Conservation (phyloP, 2,113 vertebrate species). For the Asarcornis scutulata region DNA sequence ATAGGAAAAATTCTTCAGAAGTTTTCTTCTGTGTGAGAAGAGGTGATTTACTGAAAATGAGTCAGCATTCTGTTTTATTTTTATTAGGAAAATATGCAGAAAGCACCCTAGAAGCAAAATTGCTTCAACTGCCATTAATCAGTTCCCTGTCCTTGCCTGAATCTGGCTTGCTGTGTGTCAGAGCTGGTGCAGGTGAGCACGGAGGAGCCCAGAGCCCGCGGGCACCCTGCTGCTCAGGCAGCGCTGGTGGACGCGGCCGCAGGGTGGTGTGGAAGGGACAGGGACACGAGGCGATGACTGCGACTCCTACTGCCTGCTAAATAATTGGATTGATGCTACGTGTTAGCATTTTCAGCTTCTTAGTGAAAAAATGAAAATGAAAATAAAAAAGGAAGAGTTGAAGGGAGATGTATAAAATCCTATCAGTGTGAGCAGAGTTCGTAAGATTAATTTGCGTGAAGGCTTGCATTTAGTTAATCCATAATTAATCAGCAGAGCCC, state of each 20-base stretch:
- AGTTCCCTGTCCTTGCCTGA: not conserved
- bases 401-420: not conserved
- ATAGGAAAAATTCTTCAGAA: not conserved
- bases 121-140: not conserved
- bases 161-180: not conserved
- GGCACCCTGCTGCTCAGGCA: too few species aligned
- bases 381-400: not conserved
- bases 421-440: slow-evolving; percentile 32
- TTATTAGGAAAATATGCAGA: not conserved
- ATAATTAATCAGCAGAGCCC: slow-evolving; percentile 53
- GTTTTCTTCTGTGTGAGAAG: not conserved
- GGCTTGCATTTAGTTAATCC: slow-evolving; percentile 38
- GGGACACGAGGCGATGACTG: not conserved
- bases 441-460: slow-evolving; percentile 49
- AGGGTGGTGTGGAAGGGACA: not conserved
- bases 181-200: rapidly evolving
- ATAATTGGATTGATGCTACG: not conserved
- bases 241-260: not conserved
- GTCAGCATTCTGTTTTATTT: slow-evolving; percentile 28
- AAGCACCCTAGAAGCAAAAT: not conserved
- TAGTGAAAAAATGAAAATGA: not conserved
- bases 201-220: not conserved
- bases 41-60: not conserved
- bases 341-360: not conserved
- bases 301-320: not conserved